Evolutionary conservation across 2,888 invertebrate genomes (phyloP), one percentile per base, ranked within the genome.

Genomic region (Ennomos quercinarius): DNA sequence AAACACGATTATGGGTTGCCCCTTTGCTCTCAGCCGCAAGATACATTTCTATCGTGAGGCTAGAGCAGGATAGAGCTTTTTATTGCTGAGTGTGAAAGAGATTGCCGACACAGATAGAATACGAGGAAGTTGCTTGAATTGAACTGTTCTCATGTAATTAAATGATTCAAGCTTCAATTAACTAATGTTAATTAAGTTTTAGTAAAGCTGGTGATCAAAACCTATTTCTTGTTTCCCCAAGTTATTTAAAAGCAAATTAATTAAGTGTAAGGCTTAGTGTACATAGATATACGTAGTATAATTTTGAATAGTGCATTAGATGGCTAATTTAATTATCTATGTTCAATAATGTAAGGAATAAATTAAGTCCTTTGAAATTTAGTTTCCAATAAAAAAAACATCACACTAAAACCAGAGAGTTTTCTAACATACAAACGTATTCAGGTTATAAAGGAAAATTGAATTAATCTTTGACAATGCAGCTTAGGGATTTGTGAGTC

Each of bases 1-100:
- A 53, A 58, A 58, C 52, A 57, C 39, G 44, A 58, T 37, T 41
- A 52, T 45, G 53, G 40, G 17, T 53, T 59, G 49, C 53, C 43
- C 27, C 53, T 53, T 59, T 59, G 49, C 58, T 48, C 48, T 27
- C 58, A 49, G 48, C 44, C 49, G 8, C 58, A 58, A 52, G n/a
- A 27, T 38, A 57, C 35, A 47, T 49, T 58, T 48, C 36, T 58
- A 53, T 53, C 58, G 41, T 53, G 40, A 59, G 58, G 49, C 51
- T 11, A 12, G 45, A 59, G 52, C 12, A 13, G 34, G 58, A 52
- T 34, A 12, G 36, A 10, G 36, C 6, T 37, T 10, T 10, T 1
- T 5, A 36, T n/a, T 37, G 10, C n/a, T 11, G 36, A n/a, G 36
- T 12, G 17, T 6, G 36, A 58, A 42, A 42, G 42, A 47, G 57